A percentile compares a stretch with the other conserved stretches of the same genome.
Conservation (phyloP, 2,888 invertebrate species). For the Macrostomum cliftonense region DNA sequence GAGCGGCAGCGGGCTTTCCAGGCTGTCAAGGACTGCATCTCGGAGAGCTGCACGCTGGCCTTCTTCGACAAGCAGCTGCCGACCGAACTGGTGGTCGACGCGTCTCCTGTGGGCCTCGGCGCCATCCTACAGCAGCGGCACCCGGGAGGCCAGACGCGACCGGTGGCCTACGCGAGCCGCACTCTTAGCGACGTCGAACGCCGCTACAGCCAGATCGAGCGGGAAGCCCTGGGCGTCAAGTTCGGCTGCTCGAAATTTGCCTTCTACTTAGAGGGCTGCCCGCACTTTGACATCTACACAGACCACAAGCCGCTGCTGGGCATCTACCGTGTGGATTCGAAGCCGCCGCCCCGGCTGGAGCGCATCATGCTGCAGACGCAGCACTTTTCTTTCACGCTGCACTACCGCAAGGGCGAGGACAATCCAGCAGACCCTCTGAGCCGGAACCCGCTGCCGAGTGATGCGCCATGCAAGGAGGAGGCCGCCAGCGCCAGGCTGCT, state of each 20-base stretch:
- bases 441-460: too few relatives aligned
- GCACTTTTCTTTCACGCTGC: too few relatives aligned
- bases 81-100: conserved; percentile 15
- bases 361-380: too few relatives aligned
- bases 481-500: too few relatives aligned
- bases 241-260: not conserved
- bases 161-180: conserved; percentile 14
- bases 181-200: conserved; percentile 12
- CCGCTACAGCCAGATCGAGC: conserved; percentile 8
- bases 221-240: conserved; percentile 12
- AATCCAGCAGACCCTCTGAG: too few relatives aligned
- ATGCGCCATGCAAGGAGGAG: too few relatives aligned
- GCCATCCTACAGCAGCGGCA: conserved; percentile 16
- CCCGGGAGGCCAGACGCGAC: conserved; percentile 1
- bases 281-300: not conserved
- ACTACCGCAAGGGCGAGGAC: too few relatives aligned
- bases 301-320: not conserved
- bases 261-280: not conserved
- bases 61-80: conserved; percentile 13
- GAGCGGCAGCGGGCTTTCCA: conserved; percentile 10
- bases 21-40: conserved; percentile 7
- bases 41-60: conserved; percentile 11
- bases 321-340: too few relatives aligned
- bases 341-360: too few relatives aligned
- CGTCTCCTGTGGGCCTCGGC: conserved; percentile 15